phyloP scores from a whole-genome alignment of 1,140 invertebrate genomes.

The Halyomorpha halys region DNA sequence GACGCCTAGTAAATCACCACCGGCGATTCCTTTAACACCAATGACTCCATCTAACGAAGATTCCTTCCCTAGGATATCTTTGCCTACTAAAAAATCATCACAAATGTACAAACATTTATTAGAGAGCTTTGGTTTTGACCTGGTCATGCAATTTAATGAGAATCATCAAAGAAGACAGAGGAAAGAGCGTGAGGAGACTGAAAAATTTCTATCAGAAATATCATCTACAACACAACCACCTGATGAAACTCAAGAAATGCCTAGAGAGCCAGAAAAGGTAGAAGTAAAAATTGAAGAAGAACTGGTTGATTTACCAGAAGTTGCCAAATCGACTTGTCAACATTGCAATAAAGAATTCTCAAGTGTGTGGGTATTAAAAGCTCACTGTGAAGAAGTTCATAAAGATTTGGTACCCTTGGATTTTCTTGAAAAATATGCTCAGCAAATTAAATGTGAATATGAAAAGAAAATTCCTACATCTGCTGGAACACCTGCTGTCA shows the following conservation, averaged over 20 bases:
- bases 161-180: constrained; percentile 61
- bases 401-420: constrained; percentile 79
- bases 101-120: constrained; percentile 83
- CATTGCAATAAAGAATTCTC: constrained; percentile 89
- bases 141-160: constrained; percentile 94
- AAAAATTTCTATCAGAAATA: constrained; percentile 33
- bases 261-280: constrained; percentile 38
- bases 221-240: constrained; percentile 36
- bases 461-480: constrained; percentile 65
- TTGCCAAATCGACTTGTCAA: constrained; percentile 69
- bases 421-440: constrained; percentile 81
- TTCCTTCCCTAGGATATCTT: constrained; percentile 33
- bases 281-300: constrained; percentile 46
- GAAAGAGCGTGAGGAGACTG: constrained; percentile 38
- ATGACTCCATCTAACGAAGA: constrained; percentile 30
- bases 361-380: constrained; percentile 89
- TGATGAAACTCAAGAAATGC: constrained; percentile 24
- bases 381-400: constrained; percentile 91
- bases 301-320: constrained; percentile 52
- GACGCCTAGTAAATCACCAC: constrained; percentile 32
- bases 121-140: constrained; percentile 88
- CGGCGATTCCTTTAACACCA: constrained; percentile 30
- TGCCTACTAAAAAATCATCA: constrained; percentile 55
- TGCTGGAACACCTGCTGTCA: constrained; percentile 36
- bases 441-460: constrained; percentile 77